A percentile compares a stretch with the other conserved stretches of the same genome.
Conservation (phyloP, 2,888 invertebrate species). For the Rhingia campestris region DNA sequence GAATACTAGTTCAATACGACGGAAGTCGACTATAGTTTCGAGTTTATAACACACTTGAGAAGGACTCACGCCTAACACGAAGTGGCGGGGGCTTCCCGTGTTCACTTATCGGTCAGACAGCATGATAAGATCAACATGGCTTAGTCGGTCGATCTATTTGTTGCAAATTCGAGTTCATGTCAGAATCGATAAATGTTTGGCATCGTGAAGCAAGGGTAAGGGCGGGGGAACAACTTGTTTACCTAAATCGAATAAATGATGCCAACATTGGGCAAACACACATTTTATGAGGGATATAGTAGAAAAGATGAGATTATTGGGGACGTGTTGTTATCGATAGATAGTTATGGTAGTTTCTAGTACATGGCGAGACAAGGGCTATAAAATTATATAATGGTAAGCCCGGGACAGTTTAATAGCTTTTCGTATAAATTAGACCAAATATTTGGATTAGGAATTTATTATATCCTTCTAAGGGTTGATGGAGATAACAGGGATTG, state of each 20-base stretch:
- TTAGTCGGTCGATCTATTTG: background rate
- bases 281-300: too few relatives aligned
- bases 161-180: constrained; percentile 1
- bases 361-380: too few relatives aligned
- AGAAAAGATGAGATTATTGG: too few relatives aligned
- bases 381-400: too few relatives aligned
- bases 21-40: background rate
- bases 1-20: background rate
- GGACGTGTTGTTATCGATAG: too few relatives aligned
- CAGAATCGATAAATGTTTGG: constrained; percentile 2
- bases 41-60: constrained; percentile 2
- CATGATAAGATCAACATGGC: background rate
- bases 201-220: background rate
- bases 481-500: too few relatives aligned
- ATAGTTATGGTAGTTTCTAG: too few relatives aligned
- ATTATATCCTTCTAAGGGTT: too few relatives aligned
- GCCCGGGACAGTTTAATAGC: too few relatives aligned
- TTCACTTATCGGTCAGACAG: background rate
- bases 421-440: too few relatives aligned
- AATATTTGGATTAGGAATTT: too few relatives aligned
- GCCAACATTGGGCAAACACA: too few relatives aligned
- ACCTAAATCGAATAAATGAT: background rate
- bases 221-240: background rate
- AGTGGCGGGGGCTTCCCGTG: background rate
- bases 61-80: background rate